Percentiles rank a stretch among this genome's conserved stretches.
phyloP scores from a whole-genome alignment of 2,113 vertebrate species.

The Lepisosteus oculatus region DNA sequence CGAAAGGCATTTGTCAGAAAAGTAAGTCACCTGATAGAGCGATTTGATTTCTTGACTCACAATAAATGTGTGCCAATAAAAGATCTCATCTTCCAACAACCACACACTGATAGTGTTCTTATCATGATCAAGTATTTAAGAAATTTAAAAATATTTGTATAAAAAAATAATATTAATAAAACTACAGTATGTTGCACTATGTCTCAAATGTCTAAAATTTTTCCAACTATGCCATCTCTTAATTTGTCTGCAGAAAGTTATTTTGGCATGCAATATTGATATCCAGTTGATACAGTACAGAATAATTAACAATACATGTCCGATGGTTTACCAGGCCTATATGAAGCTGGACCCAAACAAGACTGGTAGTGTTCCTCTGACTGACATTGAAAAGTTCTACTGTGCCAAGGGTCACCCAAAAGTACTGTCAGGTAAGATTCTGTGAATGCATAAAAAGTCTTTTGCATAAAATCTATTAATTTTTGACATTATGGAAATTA shows the following conservation, averaged over 20 bases:
- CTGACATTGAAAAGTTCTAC: constrained; percentile 72
- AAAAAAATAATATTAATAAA: no score
- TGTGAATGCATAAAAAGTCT: background rate
- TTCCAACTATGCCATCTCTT: background rate
- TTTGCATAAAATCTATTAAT: background rate
- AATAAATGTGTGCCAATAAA: background rate
- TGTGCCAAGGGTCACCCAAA: constrained; percentile 66
- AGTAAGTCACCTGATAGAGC: constrained; percentile 45
- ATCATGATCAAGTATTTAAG: no score
- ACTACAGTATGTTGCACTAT: background rate
- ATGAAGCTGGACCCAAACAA: constrained; percentile 79
- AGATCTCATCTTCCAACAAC: background rate
- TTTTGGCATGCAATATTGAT: no score
- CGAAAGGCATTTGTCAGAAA: constrained; percentile 74
- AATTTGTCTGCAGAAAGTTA: no score
- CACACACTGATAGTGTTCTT: no score
- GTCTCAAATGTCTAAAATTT: background rate
- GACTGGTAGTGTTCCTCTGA: constrained; percentile 60
- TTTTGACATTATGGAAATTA: no score
- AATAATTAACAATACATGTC: background rate
- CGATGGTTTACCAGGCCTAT: constrained; percentile 61
- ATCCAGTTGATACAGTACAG: no score
- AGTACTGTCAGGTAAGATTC: constrained; percentile 62
- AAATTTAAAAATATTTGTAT: no score
- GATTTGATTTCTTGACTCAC: background rate